A percentile compares a stretch with the other conserved stretches of the same genome.
These are phyloP conservation scores for Python bivittatus DNA, from an alignment of 2,113 vertebrate species.

Conservation along the genomic window DNA sequence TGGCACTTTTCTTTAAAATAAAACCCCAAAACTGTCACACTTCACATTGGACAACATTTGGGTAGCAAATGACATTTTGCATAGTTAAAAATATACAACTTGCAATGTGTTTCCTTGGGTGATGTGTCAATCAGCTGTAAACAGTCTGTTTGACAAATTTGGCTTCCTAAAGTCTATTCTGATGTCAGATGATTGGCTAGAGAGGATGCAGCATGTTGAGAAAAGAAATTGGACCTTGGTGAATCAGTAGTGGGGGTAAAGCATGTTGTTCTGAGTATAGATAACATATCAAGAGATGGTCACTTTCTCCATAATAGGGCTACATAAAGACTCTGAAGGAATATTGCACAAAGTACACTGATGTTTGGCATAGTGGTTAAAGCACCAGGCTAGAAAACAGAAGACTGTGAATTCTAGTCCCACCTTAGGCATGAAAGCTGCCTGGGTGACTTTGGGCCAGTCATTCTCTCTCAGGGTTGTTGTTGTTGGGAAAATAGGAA, in stretches of 20 bases:
- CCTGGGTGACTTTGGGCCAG: too few relatives aligned
- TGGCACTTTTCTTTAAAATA: background rate
- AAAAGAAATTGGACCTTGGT: background rate
- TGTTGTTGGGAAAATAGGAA: too few relatives aligned
- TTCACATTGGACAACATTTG: background rate
- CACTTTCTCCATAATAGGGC: background rate
- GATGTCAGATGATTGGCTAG: background rate
- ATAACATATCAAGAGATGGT: background rate
- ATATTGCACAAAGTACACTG: too few relatives aligned
- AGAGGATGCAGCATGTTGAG: background rate
- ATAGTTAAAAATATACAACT: background rate
- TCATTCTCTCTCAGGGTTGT: too few relatives aligned
- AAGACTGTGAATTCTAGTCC: too few relatives aligned
- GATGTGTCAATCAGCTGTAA: background rate
- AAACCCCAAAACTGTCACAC: slow-evolving; percentile 1
- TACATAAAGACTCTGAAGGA: background rate
- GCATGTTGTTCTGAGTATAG: too few relatives aligned
- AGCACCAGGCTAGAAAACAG: too few relatives aligned
- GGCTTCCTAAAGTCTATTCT: background rate
- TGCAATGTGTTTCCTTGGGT: background rate
- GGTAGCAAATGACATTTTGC: background rate
- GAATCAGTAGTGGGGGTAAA: background rate
- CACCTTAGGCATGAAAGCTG: too few relatives aligned
- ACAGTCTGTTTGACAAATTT: background rate
- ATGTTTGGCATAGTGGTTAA: too few relatives aligned